Evolutionary conservation across 2,113 vertebrate genomes (phyloP).

Genomic region (Gnathonemus longibarbis): DNA sequence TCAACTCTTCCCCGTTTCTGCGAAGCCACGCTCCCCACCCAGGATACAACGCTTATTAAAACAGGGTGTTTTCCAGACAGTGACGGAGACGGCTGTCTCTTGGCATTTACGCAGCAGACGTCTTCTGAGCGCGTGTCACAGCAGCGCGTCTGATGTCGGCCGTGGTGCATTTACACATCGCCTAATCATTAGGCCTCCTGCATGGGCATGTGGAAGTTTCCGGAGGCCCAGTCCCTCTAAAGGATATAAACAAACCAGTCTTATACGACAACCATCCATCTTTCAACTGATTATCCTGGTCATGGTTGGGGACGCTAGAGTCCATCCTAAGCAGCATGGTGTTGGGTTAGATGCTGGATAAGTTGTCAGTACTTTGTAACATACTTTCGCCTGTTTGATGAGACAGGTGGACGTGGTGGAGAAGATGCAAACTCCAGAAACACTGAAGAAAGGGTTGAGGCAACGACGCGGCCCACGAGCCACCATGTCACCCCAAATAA

Average conservation of each 20-base stretch:
- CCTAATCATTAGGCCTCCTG: not conserved
- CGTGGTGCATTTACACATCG: not conserved
- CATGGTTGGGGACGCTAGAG: not conserved
- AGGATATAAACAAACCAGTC: not conserved
- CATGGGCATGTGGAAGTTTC: not conserved
- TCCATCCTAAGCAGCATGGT: not conserved
- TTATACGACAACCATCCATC: not conserved
- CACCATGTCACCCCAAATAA: not conserved
- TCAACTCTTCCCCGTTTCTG: slow-evolving; percentile 18
- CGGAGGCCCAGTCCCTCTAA: not conserved
- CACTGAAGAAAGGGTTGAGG: not conserved
- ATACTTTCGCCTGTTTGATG: not conserved
- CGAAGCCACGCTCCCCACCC: not conserved
- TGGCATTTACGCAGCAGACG: slow-evolving; percentile 1
- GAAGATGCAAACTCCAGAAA: not conserved
- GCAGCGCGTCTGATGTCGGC: not conserved
- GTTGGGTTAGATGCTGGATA: not conserved
- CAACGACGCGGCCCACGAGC: not conserved
- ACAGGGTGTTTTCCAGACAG: slow-evolving; percentile 29
- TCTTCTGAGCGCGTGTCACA: not conserved
- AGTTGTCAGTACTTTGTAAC: not conserved
- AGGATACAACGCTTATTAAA: slow-evolving; percentile 11
- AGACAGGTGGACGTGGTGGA: not conserved
- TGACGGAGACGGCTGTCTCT: not conserved
- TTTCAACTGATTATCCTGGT: not conserved